phyloP scores from a whole-genome alignment of 1,140 invertebrate species.

The Ruditapes philippinarum region DNA sequence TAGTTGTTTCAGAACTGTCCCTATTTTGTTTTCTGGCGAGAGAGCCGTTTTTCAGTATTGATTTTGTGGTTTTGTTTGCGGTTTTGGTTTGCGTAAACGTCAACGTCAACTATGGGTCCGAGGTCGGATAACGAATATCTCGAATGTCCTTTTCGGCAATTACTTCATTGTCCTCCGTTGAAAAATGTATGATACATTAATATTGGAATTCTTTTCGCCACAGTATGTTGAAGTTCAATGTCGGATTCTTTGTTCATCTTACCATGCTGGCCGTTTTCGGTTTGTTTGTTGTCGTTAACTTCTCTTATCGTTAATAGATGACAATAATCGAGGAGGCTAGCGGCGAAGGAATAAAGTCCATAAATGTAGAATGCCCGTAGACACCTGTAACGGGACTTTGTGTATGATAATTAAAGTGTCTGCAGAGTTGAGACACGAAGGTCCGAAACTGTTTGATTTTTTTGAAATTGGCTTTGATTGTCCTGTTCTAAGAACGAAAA shows the following conservation, averaged over 20 bases:
- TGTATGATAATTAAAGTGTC: constrained; percentile 39
- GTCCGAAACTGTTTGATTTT: constrained; percentile 15
- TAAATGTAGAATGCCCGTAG: neutral
- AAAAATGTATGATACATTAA: constrained; percentile 7
- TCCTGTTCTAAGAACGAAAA: too few relatives aligned
- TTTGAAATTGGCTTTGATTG: neutral
- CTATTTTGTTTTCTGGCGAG: neutral
- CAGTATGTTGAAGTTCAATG: too few relatives aligned
- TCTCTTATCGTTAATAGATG: too few relatives aligned
- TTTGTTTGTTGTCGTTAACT: too few relatives aligned
- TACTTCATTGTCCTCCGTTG: neutral
- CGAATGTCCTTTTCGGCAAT: neutral
- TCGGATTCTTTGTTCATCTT: too few relatives aligned
- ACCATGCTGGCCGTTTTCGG: too few relatives aligned
- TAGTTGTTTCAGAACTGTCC: neutral
- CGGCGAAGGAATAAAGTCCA: too few relatives aligned
- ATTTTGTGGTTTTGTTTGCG: constrained; percentile 46
- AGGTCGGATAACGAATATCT: neutral
- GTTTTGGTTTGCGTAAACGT: neutral
- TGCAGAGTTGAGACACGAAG: constrained; percentile 47
- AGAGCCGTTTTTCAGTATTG: constrained; percentile 49
- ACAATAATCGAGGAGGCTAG: too few relatives aligned
- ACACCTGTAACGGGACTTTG: constrained; percentile 31
- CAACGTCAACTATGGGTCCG: too few relatives aligned
- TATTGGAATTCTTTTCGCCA: neutral